These are phyloP conservation scores for Toxotes jaculatrix DNA, from an alignment of 2,113 vertebrate genomes.

Conservation along the genomic window DNA sequence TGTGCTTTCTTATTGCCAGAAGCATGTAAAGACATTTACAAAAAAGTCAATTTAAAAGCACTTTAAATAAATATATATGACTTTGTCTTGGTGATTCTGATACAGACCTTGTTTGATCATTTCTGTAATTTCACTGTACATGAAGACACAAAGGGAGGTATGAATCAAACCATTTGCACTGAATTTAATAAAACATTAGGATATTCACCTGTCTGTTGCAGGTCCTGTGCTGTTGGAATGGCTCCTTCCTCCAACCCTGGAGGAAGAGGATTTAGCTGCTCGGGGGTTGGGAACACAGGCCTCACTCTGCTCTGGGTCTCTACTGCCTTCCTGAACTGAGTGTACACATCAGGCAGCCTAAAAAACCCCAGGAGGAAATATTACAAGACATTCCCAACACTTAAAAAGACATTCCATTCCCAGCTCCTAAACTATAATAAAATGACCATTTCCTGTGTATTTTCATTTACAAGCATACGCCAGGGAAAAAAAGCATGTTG, in stretches of 20 bases:
- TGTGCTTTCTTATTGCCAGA: conserved; percentile 1
- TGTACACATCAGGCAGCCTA: conserved; percentile 89
- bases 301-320: conserved; percentile 81
- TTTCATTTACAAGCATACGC: not conserved
- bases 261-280: conserved; percentile 81
- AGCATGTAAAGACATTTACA: conserved; percentile 22
- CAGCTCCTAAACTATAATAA: not conserved
- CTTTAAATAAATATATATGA: conserved; percentile 18
- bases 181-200: not conserved
- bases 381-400: not conserved
- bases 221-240: conserved; percentile 82
- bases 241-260: conserved; percentile 83
- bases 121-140: not conserved
- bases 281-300: conserved; percentile 70
- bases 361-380: not conserved
- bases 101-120: not conserved
- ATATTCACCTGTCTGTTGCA: conserved; percentile 81
- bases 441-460: not conserved
- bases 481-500: not conserved
- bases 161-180: not conserved
- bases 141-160: not conserved
- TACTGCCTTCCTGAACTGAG: conserved; percentile 86
- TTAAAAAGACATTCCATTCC: not conserved
- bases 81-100: not conserved
- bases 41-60: conserved; percentile 17